These are phyloP conservation scores for Drosophila paranaensis DNA, from an alignment of 2,888 invertebrate genomes.

Conservation along the genomic window DNA sequence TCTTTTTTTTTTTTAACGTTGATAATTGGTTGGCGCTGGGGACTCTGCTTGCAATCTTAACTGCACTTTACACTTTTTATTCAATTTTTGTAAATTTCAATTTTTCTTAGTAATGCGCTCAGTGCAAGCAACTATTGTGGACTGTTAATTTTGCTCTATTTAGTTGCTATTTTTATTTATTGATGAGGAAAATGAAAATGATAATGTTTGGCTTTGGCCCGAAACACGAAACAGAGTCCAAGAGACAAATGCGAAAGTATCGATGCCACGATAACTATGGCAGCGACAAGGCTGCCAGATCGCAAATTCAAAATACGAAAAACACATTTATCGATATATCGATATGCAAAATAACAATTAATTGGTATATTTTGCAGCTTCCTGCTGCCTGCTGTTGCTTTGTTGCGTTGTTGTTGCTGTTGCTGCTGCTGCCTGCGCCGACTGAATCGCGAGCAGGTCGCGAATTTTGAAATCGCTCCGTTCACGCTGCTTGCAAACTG, in stretches of 20 bases:
- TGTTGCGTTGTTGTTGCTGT: conserved; percentile 55
- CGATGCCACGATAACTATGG: conserved; percentile 31
- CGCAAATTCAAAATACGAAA: not conserved
- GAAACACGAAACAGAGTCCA: conserved; percentile 55
- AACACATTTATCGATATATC: conserved; percentile 36
- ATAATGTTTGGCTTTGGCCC: conserved; percentile 66
- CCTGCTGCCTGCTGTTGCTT: conserved; percentile 58
- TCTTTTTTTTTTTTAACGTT: conserved; percentile 25
- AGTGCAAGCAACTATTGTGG: conserved; percentile 47
- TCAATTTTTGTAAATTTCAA: conserved; percentile 3
- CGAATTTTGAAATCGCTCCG: conserved; percentile 50
- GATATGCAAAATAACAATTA: conserved; percentile 24
- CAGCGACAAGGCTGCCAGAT: conserved; percentile 21
- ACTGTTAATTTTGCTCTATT: conserved; percentile 40
- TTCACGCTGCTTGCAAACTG: conserved; percentile 22
- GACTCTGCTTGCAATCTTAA: conserved; percentile 22
- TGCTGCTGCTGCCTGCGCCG: conserved; percentile 44
- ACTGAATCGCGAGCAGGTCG: conserved; percentile 48
- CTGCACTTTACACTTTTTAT: conserved; percentile 36
- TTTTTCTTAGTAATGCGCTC: conserved; percentile 30
- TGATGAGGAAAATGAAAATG: conserved; percentile 58
- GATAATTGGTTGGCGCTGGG: conserved; percentile 32
- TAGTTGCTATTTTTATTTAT: conserved; percentile 48
- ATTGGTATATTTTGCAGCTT: conserved; percentile 55
- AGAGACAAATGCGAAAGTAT: conserved; percentile 45